phyloP scores from a whole-genome alignment of 2,888 invertebrate species.

The Apamea sordens region DNA sequence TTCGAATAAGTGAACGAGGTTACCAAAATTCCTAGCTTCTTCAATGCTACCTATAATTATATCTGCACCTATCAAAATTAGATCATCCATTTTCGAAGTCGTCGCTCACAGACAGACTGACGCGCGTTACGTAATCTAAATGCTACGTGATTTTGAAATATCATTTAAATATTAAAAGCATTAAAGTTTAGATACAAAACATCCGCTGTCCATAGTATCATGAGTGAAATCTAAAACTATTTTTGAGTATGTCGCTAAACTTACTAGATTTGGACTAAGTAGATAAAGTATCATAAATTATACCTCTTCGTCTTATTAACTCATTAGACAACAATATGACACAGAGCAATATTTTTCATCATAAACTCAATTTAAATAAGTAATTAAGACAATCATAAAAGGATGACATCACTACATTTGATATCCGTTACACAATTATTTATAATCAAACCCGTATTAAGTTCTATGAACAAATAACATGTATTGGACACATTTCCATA shows the following conservation, averaged over 20 bases:
- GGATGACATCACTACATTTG: conserved; percentile 60
- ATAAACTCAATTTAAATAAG: conserved; percentile 49
- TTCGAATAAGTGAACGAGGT: conserved; percentile 1
- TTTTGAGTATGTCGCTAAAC: not conserved
- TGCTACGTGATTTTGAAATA: conserved; percentile 27
- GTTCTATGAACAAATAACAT: conserved; percentile 65
- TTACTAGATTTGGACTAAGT: not conserved
- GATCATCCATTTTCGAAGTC: conserved; percentile 45
- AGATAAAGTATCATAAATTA: not conserved
- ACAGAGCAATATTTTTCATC: conserved; percentile 27
- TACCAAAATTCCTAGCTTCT: conserved; percentile 2
- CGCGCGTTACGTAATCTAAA: conserved; percentile 50
- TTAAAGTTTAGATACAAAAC: conserved; percentile 25
- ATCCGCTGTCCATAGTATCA: conserved; percentile 2
- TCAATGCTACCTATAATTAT: not conserved
- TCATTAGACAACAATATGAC: not conserved
- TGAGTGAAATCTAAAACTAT: not conserved
- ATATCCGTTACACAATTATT: conserved; percentile 67
- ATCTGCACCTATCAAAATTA: conserved; percentile 19
- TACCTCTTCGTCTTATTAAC: not conserved
- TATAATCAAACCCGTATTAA: conserved; percentile 62
- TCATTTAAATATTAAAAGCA: conserved; percentile 38
- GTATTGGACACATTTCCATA: conserved; percentile 77
- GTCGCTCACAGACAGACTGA: conserved; percentile 52
- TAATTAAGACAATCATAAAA: conserved; percentile 54